Base-by-base conservation (phyloP, 2,888 invertebrate genomes). In the Polydrusus tereticollis region DNA sequence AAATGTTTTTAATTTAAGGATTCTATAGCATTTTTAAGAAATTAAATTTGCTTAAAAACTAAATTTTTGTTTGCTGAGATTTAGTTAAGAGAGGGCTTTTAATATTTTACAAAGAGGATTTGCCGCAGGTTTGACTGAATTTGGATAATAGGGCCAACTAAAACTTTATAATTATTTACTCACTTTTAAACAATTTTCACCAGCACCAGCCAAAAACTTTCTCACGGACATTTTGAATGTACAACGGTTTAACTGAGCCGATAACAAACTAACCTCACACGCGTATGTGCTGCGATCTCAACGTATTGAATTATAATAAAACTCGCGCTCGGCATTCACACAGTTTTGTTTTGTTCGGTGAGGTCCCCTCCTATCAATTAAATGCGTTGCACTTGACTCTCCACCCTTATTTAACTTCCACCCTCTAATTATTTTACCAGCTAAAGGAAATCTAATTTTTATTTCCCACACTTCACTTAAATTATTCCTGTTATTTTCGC, bases 341-440 rank as follows among this genome's bases (percentile, higher is more conserved):
- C 74, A 71, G 58, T 72, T 74, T 74, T 74, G 72, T 71, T 64
- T n/a, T 74, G 72, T 71, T 64, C 18, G 33, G 6, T 33, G 29
- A 5, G 29, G 45, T 74, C 74, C 76, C 78, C 72, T 71, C 72
- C 72, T 73, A 18, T 73, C 45, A 21, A 41, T 52, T 70, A 52
- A 66, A 58, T 45, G 64, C 38, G 55, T 8, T 65, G 58, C 74
- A 74, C 74, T 75, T 72, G 73, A 73, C 75, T 72, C 72, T 66
- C 21, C 65, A 69, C 65, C 71, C 72, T 64, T 64, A 65, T 63
- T 57, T 75, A 65, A 70, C 57, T 72, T 73, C 77, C 80, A 80
- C 80, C 82, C 81, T 74, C 80, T 79, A 81, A 79, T 82, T 79
- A 81, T 78, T 71, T 76, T 78, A 81, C 81, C 80, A 80, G 80